Base-by-base conservation (phyloP, 2,888 invertebrate species). In the Cantharis flavilabris region DNA sequence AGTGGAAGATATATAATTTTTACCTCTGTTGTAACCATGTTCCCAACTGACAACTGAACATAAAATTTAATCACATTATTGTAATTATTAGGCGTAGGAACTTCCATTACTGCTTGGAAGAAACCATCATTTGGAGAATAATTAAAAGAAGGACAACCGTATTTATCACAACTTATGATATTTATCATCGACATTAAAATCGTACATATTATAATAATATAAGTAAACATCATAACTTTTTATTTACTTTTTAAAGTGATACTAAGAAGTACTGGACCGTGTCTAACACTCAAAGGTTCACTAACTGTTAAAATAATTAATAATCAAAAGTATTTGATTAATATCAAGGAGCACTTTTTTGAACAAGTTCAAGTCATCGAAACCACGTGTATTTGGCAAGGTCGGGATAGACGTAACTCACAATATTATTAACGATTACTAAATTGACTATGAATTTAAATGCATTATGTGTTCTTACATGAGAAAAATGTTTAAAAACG, bases 11-110 rank as follows among this genome's bases (percentile, higher is more conserved):
- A 26, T 9, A 7, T 20, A 3, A 20, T 9, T n/a, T 49, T 49
- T 49, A 49, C 49, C 49, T 49, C 7, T 49, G n/a, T 2, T n/a
- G 3, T 5, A 69, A 28, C 14, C 3, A 1, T 16, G 3, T 9
- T 3, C 10, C 20, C n/a, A 13, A 67, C 9, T n/a, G 13, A 67
- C 10, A 88, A 81, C 76, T 87, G 86, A 7, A 88, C 81, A 49
- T 86, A 83, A 67, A 88, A 75, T 16, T 83, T 83, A 3, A 88
- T 79, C 4, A 80, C 80, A 14, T 76, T 76, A 9, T 18, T 70
- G 18, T 81, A 82, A 13, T 81, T 80, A 7, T 81, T 79, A 4
- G 86, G 85, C 83, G 86, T 86, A 5, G 86, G 84, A 1, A 90
- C 84, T 64, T 87, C 85, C 20, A 90, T 82, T n/a, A 7, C 2